Conservation (phyloP, 2,888 invertebrate genomes). For the Acleris literana region DNA sequence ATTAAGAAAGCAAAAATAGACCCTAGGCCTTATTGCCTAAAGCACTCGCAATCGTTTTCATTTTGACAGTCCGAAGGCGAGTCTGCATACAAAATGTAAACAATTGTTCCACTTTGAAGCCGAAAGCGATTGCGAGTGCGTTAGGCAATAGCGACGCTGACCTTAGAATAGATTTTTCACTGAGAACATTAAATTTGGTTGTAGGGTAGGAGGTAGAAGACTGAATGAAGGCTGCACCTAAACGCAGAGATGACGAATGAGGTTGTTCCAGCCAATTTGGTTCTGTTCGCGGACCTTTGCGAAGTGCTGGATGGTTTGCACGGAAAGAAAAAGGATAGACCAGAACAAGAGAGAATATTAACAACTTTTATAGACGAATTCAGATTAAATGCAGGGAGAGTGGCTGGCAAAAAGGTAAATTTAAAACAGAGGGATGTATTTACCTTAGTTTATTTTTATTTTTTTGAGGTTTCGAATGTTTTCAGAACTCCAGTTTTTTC, state of each 20-base stretch:
- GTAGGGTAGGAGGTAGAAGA: conserved; percentile 27
- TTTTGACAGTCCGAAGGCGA: too few species aligned
- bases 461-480: conserved; percentile 37
- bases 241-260: conserved; percentile 39
- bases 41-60: too few species aligned
- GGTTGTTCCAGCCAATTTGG: conserved; percentile 55
- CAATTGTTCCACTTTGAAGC: too few species aligned
- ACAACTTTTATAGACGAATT: conserved; percentile 76
- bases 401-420: conserved; percentile 66
- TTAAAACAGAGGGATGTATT: conserved; percentile 4
- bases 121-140: too few species aligned
- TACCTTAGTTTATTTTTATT: background rate
- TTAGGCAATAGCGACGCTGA: too few species aligned
- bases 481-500: conserved; percentile 85
- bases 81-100: too few species aligned
- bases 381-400: conserved; percentile 60
- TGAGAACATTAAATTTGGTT: conserved; percentile 16
- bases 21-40: too few species aligned
- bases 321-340: conserved; percentile 65
- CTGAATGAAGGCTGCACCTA: background rate
- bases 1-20: too few species aligned
- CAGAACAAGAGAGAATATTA: conserved; percentile 76
- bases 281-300: conserved; percentile 84
- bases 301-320: conserved; percentile 84
- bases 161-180: background rate